Conservation (phyloP, 2,797 vertebrate genomes). For the Xerus rutilus region DNA sequence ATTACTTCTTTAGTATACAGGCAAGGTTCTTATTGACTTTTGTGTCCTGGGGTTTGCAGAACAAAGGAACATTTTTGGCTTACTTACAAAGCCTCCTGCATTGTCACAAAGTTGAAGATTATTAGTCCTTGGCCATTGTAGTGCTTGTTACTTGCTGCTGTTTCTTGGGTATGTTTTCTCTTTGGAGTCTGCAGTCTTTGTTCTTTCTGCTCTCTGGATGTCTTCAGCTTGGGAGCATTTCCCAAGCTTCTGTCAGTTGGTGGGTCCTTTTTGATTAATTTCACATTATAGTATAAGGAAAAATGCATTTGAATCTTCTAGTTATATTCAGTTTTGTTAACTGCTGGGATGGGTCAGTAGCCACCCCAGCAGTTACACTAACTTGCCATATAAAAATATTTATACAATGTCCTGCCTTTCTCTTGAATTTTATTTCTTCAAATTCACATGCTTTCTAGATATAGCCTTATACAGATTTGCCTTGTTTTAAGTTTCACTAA, state of each 20-base stretch:
- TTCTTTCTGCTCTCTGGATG: not conserved
- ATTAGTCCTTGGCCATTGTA: not conserved
- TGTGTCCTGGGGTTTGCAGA: not conserved
- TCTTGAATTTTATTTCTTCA: constrained; percentile 36
- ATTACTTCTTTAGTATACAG: not conserved
- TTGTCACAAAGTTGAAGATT: not conserved
- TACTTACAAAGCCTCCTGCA: not conserved
- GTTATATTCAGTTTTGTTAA: constrained; percentile 19
- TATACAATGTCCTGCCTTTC: not conserved
- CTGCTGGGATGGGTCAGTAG: not conserved
- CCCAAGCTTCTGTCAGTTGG: not conserved
- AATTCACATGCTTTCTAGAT: constrained; percentile 1
- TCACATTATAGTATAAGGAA: not conserved
- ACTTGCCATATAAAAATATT: not conserved
- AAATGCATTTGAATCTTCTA: not conserved
- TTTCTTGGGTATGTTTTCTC: not conserved
- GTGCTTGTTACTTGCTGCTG: not conserved
- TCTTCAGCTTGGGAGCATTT: constrained; percentile 22
- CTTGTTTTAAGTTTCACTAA: constrained; percentile 38
- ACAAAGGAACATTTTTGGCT: constrained; percentile 2
- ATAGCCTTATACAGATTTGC: not conserved
- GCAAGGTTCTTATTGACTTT: constrained; percentile 31
- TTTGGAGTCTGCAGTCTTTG: not conserved
- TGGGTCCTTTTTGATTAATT: not conserved
- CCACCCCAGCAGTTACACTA: not conserved